phyloP scores from a whole-genome alignment of 2,113 vertebrate genomes.

The Hippocampus guttulatus region DNA sequence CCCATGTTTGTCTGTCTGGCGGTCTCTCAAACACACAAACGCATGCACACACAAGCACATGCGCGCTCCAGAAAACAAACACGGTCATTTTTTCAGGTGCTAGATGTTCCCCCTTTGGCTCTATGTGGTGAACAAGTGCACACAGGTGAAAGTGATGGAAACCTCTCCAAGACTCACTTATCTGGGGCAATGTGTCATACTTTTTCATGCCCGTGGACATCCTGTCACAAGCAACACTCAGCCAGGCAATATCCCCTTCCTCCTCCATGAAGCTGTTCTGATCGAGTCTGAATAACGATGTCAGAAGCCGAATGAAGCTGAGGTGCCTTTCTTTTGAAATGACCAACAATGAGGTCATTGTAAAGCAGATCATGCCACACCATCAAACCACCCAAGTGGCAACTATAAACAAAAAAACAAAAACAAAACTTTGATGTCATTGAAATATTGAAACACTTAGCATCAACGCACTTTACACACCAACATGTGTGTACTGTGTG shows the following conservation, averaged over 20 bases:
- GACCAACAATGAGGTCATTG: neutral
- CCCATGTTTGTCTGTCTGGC: conserved; percentile 33
- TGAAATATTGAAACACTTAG: neutral
- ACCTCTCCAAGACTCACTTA: conserved; percentile 13
- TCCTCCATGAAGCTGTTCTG: conserved; percentile 34
- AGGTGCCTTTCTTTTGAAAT: conserved; percentile 5
- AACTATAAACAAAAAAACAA: too few species aligned
- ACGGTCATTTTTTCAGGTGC: neutral
- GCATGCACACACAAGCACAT: conserved; percentile 1
- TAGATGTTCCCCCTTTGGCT: neutral
- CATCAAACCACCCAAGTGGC: neutral
- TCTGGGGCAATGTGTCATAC: conserved; percentile 32
- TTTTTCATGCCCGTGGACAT: conserved; percentile 48
- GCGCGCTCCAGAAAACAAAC: conserved; percentile 12
- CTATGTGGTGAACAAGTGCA: conserved; percentile 16
- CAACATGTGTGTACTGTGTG: neutral
- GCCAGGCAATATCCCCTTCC: conserved; percentile 23
- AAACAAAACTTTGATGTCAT: neutral
- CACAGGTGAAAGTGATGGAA: conserved; percentile 48
- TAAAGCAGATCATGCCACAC: conserved; percentile 2
- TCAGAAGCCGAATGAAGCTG: conserved; percentile 7
- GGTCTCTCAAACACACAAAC: conserved; percentile 5
- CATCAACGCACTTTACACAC: too few species aligned
- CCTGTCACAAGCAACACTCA: conserved; percentile 46
- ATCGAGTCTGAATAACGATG: conserved; percentile 34